Conservation (phyloP, 92 coral and sea anemone species). For the Nematostella vectensis region DNA sequence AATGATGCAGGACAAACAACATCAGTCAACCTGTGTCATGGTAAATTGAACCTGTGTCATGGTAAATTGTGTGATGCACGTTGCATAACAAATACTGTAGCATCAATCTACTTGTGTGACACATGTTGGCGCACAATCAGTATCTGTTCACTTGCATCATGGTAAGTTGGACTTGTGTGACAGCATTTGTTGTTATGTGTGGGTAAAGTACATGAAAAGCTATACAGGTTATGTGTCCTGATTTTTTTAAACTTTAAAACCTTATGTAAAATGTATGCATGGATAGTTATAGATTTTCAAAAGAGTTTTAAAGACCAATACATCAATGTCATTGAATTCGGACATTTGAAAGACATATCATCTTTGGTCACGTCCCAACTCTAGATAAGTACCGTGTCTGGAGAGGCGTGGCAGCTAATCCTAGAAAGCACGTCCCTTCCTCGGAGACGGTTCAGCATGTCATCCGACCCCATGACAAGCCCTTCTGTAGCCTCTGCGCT, state of each 20-base stretch:
- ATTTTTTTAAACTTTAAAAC: no score
- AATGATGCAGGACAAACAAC: constrained; percentile 77
- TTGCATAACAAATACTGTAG: not conserved
- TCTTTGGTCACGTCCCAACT: no score
- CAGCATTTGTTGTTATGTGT: no score
- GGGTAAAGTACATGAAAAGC: not conserved
- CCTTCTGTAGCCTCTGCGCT: constrained; percentile 57
- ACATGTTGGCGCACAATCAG: constrained; percentile 65
- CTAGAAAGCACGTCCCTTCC: constrained; percentile 76
- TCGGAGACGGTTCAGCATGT: constrained; percentile 17
- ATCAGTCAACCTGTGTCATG: constrained; percentile 75
- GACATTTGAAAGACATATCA: no score
- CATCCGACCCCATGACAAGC: constrained; percentile 28
- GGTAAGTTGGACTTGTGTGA: constrained; percentile 28
- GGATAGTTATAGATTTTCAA: no score
- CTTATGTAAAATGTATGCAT: no score
- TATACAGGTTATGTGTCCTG: not conserved
- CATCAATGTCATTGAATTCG: no score
- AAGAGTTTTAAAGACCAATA: no score
- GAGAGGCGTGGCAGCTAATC: constrained; percentile 80
- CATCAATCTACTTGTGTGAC: not conserved
- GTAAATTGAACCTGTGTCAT: constrained; percentile 20
- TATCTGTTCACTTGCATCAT: constrained; percentile 74
- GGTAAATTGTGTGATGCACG: no score
- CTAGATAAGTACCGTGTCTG: constrained; percentile 75